These are phyloP conservation scores for Phorcus lineatus DNA, from an alignment of 2,888 invertebrate genomes.

Conservation along the genomic window DNA sequence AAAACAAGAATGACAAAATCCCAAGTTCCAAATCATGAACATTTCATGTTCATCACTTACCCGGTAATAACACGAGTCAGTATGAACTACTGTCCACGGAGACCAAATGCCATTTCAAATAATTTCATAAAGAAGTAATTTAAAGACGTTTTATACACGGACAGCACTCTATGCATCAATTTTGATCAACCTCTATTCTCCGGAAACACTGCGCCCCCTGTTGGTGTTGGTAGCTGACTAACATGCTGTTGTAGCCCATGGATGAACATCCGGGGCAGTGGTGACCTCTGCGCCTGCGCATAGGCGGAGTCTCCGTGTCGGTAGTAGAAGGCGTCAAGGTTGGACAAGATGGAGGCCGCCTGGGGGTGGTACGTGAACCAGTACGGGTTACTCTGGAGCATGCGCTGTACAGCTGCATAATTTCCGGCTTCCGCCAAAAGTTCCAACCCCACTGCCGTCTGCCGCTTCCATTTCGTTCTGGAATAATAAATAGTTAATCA, in stretches of 20 bases:
- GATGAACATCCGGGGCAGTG: slow-evolving; percentile 72
- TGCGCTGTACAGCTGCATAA: slow-evolving; percentile 97
- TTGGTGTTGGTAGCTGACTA: slow-evolving; percentile 57
- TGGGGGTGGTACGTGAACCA: slow-evolving; percentile 75
- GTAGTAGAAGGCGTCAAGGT: slow-evolving; percentile 69
- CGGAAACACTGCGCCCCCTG: slow-evolving; percentile 51
- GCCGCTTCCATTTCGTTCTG: slow-evolving; percentile 99
- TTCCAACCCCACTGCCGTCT: slow-evolving; percentile 97
- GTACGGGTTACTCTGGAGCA: slow-evolving; percentile 78
- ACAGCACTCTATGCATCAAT: background rate
- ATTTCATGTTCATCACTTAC: too few relatives aligned
- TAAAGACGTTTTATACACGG: background rate
- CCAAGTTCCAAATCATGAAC: too few relatives aligned
- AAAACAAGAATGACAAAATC: too few relatives aligned
- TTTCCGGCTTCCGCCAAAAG: slow-evolving; percentile 97
- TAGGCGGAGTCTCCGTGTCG: slow-evolving; percentile 50
- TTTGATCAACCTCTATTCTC: slow-evolving; percentile 53
- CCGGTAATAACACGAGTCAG: too few relatives aligned
- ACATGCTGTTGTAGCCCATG: slow-evolving; percentile 68
- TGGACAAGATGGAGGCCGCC: slow-evolving; percentile 64
- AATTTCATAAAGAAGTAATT: too few relatives aligned
- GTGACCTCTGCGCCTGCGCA: slow-evolving; percentile 56
- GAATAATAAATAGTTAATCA: slow-evolving; percentile 38
- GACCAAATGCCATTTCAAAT: too few relatives aligned
- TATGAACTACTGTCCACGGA: too few relatives aligned